Evolutionary conservation across 2,113 vertebrate species (phyloP).

Genomic region (Plectropomus leopardus): DNA sequence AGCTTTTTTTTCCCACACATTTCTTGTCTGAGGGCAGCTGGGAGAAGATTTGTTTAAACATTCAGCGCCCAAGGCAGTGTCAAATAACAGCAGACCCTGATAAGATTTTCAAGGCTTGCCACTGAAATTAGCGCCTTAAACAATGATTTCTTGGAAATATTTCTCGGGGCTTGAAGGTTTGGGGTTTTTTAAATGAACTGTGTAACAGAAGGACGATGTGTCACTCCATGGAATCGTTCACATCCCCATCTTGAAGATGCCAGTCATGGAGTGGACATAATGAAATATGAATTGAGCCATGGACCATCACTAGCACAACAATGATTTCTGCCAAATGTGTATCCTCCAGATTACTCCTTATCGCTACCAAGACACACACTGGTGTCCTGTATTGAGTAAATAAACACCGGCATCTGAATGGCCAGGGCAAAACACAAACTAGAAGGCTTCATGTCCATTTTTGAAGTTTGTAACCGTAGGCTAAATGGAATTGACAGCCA

Average conservation of each 20-base stretch:
- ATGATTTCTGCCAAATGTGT: constrained; percentile 81
- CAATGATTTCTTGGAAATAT: constrained; percentile 80
- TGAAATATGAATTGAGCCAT: constrained; percentile 84
- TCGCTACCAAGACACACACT: constrained; percentile 79
- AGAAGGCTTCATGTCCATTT: constrained; percentile 81
- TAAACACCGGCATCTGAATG: constrained; percentile 77
- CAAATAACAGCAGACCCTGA: constrained; percentile 80
- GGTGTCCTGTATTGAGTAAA: constrained; percentile 78
- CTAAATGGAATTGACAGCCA: constrained; percentile 84
- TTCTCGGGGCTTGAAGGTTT: constrained; percentile 61
- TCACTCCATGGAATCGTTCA: constrained; percentile 77
- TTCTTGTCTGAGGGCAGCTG: constrained; percentile 71
- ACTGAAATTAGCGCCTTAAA: constrained; percentile 81
- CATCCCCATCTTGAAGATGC: constrained; percentile 81
- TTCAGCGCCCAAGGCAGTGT: constrained; percentile 81
- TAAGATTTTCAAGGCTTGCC: constrained; percentile 80
- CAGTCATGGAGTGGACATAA: constrained; percentile 84
- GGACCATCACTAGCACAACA: constrained; percentile 81
- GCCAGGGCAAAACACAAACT: constrained; percentile 68
- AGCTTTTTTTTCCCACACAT: constrained; percentile 68
- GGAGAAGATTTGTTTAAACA: constrained; percentile 82
- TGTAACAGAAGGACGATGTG: constrained; percentile 75
- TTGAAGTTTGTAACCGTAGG: constrained; percentile 76
- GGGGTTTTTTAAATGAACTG: constrained; percentile 71
- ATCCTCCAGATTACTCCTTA: constrained; percentile 81